Evolutionary conservation across 2,113 vertebrate species (phyloP).

Genomic region (Tachysurus vachellii): DNA sequence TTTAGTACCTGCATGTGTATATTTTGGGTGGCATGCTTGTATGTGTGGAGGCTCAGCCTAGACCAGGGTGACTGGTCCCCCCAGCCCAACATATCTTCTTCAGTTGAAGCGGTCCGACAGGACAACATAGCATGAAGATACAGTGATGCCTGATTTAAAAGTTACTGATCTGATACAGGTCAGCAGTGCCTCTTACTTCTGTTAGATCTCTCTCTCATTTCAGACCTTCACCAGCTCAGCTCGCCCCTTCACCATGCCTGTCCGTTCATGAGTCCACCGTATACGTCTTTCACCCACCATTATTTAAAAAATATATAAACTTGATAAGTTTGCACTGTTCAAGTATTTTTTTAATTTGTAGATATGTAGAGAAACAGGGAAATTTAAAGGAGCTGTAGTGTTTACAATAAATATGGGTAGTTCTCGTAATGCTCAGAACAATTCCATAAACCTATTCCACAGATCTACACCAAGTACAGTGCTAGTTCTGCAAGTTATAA

Average conservation of each 20-base stretch:
- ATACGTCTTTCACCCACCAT: neutral
- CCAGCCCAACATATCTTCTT: constrained; percentile 84
- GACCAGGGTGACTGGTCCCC: constrained; percentile 83
- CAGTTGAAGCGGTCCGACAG: constrained; percentile 83
- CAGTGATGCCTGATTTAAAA: constrained; percentile 78
- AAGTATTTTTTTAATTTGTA: neutral
- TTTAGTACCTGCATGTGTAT: constrained; percentile 27
- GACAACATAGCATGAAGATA: constrained; percentile 80
- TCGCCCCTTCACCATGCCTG: constrained; percentile 6
- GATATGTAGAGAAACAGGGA: neutral
- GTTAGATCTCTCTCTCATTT: constrained; percentile 38
- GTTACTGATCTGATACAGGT: constrained; percentile 84
- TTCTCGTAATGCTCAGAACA: neutral
- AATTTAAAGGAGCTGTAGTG: neutral
- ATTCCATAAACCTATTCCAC: neutral
- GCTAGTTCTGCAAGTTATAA: constrained; percentile 48
- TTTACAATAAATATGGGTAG: neutral
- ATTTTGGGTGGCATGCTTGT: constrained; percentile 36
- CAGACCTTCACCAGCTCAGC: neutral
- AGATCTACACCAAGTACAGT: no score
- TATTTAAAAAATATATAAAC: neutral
- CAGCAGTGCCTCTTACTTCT: constrained; percentile 63
- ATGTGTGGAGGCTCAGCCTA: constrained; percentile 73
- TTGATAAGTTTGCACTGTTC: no score
- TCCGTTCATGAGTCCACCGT: neutral